phyloP scores from a whole-genome alignment of 2,113 vertebrate genomes.

The Rhinoptilus africanus region DNA sequence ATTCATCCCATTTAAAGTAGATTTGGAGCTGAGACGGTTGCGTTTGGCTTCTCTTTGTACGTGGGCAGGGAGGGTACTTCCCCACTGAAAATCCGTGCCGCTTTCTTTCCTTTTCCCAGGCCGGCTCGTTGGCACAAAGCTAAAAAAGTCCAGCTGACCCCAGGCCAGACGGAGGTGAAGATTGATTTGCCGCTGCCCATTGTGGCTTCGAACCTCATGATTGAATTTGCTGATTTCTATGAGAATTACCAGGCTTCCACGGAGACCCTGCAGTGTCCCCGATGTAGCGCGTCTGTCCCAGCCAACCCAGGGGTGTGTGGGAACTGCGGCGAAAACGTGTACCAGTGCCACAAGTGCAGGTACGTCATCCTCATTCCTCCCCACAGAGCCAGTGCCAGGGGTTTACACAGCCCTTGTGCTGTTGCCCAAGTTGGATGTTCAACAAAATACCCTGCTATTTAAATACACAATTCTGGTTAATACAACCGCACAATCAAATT shows the following conservation, averaged over 20 bases:
- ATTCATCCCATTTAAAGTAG: constrained; percentile 43
- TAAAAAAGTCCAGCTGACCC: constrained; percentile 95
- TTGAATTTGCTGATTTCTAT: constrained; percentile 97
- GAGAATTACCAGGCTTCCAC: constrained; percentile 99
- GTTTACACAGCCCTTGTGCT: not conserved
- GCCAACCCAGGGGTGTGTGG: constrained; percentile 97
- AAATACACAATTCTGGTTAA: not conserved
- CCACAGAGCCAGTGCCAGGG: not conserved
- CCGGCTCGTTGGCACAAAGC: constrained; percentile 98
- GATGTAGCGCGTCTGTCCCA: constrained; percentile 94
- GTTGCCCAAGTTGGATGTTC: not conserved
- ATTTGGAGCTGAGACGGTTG: constrained; percentile 28
- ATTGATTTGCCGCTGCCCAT: constrained; percentile 95
- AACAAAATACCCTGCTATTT: not conserved
- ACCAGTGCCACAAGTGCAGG: constrained; percentile 99
- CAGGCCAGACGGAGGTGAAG: constrained; percentile 97
- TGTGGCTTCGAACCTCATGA: constrained; percentile 98
- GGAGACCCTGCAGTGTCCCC: constrained; percentile 95
- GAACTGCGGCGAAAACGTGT: constrained; percentile 97
- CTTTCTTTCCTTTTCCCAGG: constrained; percentile 54
- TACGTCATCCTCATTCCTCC: not conserved
- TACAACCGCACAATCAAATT: constrained; percentile 27
- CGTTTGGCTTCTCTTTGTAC: not conserved
- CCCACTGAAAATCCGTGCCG: not conserved
- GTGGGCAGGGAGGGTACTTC: not conserved